phyloP scores from a whole-genome alignment of 2,113 vertebrate species.

The Chlorodrepanis virens region DNA sequence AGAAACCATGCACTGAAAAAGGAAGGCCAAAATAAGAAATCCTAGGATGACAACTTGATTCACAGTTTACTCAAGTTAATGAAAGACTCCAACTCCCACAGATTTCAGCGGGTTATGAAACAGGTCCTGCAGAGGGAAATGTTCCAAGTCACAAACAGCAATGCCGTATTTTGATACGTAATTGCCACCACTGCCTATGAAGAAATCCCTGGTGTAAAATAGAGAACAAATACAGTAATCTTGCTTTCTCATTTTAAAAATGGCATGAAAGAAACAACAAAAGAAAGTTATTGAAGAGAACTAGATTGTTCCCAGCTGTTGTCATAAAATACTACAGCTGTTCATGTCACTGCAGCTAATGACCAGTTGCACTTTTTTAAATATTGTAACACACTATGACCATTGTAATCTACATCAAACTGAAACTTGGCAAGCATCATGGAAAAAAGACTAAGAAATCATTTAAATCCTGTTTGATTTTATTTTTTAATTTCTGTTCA shows the following conservation, averaged over 20 bases:
- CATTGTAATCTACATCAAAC: constrained; percentile 48
- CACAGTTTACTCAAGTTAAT: constrained; percentile 29
- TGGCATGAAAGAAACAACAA: constrained; percentile 38
- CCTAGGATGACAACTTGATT: neutral
- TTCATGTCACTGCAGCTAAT: constrained; percentile 38
- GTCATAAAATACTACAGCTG: constrained; percentile 53
- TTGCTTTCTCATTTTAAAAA: constrained; percentile 32
- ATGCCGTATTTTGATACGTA: neutral
- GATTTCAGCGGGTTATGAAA: neutral
- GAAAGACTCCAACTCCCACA: constrained; percentile 9
- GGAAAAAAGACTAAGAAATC: neutral
- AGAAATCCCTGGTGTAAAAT: constrained; percentile 35
- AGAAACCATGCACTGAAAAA: neutral
- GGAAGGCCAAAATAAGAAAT: neutral
- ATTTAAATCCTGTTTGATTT: neutral
- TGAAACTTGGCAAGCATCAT: neutral
- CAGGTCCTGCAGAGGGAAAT: neutral
- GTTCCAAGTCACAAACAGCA: constrained; percentile 20
- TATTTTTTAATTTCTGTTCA: neutral
- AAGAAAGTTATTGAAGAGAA: constrained; percentile 55
- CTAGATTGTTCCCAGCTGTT: constrained; percentile 58
- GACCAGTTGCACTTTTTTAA: constrained; percentile 45
- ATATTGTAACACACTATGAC: constrained; percentile 34
- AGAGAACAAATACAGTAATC: constrained; percentile 45
- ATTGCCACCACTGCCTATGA: constrained; percentile 27